Conservation (phyloP, 2,113 vertebrate species). For the Plectropomus leopardus region DNA sequence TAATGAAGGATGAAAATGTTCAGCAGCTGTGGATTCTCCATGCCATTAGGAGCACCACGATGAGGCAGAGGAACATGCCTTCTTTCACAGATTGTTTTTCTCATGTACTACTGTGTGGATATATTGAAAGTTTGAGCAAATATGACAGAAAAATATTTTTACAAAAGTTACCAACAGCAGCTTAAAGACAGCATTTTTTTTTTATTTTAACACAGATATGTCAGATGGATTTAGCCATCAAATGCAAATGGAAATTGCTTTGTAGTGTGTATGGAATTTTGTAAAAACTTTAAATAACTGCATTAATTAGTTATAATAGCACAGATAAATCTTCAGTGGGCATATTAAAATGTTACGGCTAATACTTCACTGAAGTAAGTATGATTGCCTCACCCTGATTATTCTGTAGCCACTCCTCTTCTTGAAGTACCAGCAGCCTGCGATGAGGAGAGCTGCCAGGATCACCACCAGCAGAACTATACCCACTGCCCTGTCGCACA, state of each 20-base stretch:
- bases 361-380: background rate
- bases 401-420: constrained; percentile 91
- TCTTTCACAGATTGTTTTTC: no score
- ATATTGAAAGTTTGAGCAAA: no score
- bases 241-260: background rate
- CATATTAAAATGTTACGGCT: background rate
- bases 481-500: constrained; percentile 87
- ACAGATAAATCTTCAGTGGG: no score
- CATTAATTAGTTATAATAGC: background rate
- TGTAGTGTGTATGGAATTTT: background rate
- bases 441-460: constrained; percentile 88
- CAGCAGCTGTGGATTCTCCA: no score
- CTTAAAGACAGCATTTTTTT: no score
- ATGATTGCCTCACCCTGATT: constrained; percentile 85
- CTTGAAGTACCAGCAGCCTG: constrained; percentile 94
- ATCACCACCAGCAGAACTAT: constrained; percentile 90
- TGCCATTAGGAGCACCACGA: no score
- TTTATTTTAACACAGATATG: no score
- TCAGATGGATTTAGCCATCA: no score
- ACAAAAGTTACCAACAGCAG: no score
- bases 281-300: background rate
- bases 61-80: no score
- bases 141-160: no score
- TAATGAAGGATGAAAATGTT: background rate
- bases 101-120: no score